Percentiles rank a stretch among this genome's conserved stretches.
These are phyloP conservation scores for Ailurus styani DNA, from an alignment of 2,113 vertebrate species.

Conservation along the genomic window DNA sequence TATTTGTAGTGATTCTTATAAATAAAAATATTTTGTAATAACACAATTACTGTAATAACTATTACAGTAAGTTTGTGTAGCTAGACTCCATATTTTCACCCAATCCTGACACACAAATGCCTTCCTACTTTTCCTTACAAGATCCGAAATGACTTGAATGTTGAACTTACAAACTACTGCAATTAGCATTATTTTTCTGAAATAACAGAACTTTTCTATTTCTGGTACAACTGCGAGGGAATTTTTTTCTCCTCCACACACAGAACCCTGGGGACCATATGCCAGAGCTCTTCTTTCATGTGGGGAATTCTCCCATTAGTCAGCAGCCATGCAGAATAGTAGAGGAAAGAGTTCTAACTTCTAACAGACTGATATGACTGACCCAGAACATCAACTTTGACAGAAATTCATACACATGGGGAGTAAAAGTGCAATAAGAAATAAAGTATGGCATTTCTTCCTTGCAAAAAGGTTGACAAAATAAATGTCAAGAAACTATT, in stretches of 20 bases:
- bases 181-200: constrained; percentile 21
- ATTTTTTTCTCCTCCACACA: background rate
- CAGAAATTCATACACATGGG: background rate
- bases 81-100: background rate
- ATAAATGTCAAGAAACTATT: constrained; percentile 7
- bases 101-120: background rate
- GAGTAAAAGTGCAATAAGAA: background rate
- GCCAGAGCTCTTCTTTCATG: background rate
- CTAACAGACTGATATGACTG: constrained; percentile 12
- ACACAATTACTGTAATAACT: background rate
- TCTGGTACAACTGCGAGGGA: background rate
- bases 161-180: background rate
- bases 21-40: background rate
- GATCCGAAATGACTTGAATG: background rate
- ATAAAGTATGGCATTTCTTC: background rate
- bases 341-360: background rate
- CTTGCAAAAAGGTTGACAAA: background rate
- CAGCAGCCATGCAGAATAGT: background rate
- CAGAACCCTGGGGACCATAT: background rate
- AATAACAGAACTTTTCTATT: background rate
- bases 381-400: background rate
- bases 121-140: background rate
- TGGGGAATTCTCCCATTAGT: background rate
- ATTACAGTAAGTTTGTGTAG: background rate
- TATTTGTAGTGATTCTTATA: background rate